A percentile compares a stretch with the other conserved stretches of the same genome.
Evolutionary conservation across 2,888 invertebrate species (phyloP).

Genomic region (Unio pictorum): DNA sequence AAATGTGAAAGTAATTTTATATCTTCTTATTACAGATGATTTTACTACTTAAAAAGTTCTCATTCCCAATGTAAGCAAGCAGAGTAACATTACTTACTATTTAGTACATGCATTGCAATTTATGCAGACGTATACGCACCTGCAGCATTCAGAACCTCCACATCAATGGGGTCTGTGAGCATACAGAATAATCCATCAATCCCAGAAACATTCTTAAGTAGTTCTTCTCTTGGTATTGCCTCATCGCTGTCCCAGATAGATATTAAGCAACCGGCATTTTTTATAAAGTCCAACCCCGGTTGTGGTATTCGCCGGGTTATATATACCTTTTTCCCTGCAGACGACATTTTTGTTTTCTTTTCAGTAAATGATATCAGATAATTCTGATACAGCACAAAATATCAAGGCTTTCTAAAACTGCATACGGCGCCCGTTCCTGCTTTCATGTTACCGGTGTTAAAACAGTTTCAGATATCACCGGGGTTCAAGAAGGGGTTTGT

Average conservation of each 20-base stretch:
- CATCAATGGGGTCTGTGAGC: constrained; percentile 86
- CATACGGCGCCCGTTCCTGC: no score
- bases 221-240: constrained; percentile 74
- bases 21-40: neutral
- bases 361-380: no score
- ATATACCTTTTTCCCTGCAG: constrained; percentile 42
- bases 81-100: neutral
- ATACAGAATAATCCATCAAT: constrained; percentile 83
- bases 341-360: neutral
- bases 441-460: no score
- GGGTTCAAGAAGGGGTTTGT: no score
- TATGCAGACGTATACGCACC: constrained; percentile 72
- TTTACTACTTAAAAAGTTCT: no score
- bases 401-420: no score
- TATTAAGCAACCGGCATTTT: constrained; percentile 42
- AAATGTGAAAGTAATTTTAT: neutral
- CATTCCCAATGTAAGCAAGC: no score
- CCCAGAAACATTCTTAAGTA: constrained; percentile 80
- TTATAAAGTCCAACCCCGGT: constrained; percentile 47
- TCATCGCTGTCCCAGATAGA: constrained; percentile 60
- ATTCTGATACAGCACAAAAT: no score
- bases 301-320: constrained; percentile 59
- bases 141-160: constrained; percentile 80
- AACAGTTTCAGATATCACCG: no score
- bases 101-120: neutral